Conservation (phyloP, 1,140 invertebrate genomes). For the Elysia chlorotica region DNA sequence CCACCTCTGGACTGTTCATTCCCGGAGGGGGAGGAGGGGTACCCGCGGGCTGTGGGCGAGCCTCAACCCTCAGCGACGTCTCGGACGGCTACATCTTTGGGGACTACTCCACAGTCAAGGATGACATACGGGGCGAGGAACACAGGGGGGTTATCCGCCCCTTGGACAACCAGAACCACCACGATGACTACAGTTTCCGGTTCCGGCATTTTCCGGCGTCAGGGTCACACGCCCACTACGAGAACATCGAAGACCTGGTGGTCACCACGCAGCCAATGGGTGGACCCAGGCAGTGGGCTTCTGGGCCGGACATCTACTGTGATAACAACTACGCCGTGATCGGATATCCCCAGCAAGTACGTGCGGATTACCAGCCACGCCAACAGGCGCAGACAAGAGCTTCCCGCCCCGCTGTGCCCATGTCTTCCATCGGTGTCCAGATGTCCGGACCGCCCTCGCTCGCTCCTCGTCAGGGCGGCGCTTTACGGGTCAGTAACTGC, state of each 20-base stretch:
- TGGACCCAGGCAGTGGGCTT: too few species aligned
- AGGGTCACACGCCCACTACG: background rate
- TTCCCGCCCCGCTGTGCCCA: background rate
- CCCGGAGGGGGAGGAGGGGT: too few species aligned
- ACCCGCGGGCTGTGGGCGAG: too few species aligned
- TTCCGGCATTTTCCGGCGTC: slow-evolving; percentile 10
- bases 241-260: slow-evolving; percentile 4
- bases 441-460: background rate
- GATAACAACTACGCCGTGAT: slow-evolving; percentile 2
- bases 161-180: background rate
- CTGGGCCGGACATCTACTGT: background rate
- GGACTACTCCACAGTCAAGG: slow-evolving; percentile 18
- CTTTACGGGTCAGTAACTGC: slow-evolving; percentile 12
- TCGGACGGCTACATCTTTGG: slow-evolving; percentile 17
- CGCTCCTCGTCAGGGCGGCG: slow-evolving; percentile 3
- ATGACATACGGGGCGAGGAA: background rate
- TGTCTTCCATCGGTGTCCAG: slow-evolving; percentile 10
- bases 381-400: too few species aligned
- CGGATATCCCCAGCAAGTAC: too few species aligned
- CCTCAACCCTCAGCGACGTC: slow-evolving; percentile 18
- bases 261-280: slow-evolving; percentile 3
- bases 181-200: background rate
- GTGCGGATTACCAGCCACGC: too few species aligned
- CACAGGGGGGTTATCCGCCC: background rate
- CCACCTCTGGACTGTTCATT: slow-evolving; percentile 14